A percentile compares a stretch with the other conserved stretches of the same genome.
These are phyloP conservation scores for Tholera decimalis DNA, from an alignment of 2,888 invertebrate species.

Conservation along the genomic window DNA sequence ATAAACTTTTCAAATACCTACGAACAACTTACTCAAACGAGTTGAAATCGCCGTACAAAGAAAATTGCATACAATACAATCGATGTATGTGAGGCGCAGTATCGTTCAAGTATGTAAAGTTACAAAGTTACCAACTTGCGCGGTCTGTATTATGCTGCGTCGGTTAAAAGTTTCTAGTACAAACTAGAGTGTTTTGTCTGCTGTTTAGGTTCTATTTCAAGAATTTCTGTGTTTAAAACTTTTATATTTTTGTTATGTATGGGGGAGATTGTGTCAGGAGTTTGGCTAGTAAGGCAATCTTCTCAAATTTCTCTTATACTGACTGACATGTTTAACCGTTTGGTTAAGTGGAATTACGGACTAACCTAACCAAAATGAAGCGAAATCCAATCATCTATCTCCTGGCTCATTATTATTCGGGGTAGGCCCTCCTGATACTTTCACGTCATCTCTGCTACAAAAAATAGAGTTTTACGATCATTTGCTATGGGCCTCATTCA, in stretches of 20 bases:
- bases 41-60: slow-evolving; percentile 13
- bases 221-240: slow-evolving; percentile 14
- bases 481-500: too few species aligned
- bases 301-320: too few species aligned
- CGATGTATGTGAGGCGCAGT: slow-evolving; percentile 28
- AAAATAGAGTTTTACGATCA: too few species aligned
- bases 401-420: too few species aligned
- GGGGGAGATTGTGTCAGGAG: neutral
- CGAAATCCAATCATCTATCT: too few species aligned
- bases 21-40: slow-evolving; percentile 16
- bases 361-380: too few species aligned
- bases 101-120: slow-evolving; percentile 44
- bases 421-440: too few species aligned
- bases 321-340: too few species aligned
- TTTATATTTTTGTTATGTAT: slow-evolving; percentile 4
- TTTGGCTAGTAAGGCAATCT: neutral
- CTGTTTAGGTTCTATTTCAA: slow-evolving; percentile 19
- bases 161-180: slow-evolving; percentile 48
- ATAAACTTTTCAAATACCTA: slow-evolving; percentile 29
- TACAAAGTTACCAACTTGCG: slow-evolving; percentile 43
- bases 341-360: too few species aligned
- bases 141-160: neutral
- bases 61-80: slow-evolving; percentile 35
- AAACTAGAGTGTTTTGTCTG: slow-evolving; percentile 31
- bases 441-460: too few species aligned